Percentiles rank a stretch among this genome's conserved stretches.
Conservation (phyloP, 2,888 invertebrate species). For the Aricia artaxerxes region DNA sequence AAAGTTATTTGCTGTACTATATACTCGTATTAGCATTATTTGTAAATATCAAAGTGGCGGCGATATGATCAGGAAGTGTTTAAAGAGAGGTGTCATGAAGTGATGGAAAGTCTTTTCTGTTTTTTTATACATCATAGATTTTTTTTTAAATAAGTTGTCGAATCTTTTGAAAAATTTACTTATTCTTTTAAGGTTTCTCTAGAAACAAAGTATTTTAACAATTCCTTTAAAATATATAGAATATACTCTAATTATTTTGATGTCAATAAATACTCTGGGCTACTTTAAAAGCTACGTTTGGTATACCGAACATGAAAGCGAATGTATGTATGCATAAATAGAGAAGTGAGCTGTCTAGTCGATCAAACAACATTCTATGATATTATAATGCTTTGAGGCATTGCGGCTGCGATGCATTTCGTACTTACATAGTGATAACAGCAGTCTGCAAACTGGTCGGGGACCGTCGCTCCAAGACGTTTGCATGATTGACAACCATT, state of each 20-base stretch:
- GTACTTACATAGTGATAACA: slow-evolving; percentile 71
- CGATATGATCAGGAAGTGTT: slow-evolving; percentile 11
- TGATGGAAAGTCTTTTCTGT: not conserved
- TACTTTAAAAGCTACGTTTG: slow-evolving; percentile 24
- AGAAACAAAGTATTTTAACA: not conserved
- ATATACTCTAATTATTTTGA: not conserved
- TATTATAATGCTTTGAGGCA: slow-evolving; percentile 65
- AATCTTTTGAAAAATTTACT: not conserved
- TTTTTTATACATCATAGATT: not conserved
- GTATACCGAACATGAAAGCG: slow-evolving; percentile 53
- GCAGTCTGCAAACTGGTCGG: slow-evolving; percentile 69
- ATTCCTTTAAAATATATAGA: not conserved
- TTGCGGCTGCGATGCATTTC: slow-evolving; percentile 68
- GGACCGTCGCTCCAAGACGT: slow-evolving; percentile 67
- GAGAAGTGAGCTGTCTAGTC: slow-evolving; percentile 62
- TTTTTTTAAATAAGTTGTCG: not conserved
- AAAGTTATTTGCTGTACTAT: slow-evolving; percentile 73
- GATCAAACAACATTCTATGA: slow-evolving; percentile 66
- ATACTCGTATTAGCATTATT: slow-evolving; percentile 56
- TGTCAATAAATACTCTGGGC: not conserved
- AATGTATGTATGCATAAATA: slow-evolving; percentile 66
- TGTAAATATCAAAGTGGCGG: slow-evolving; percentile 54
- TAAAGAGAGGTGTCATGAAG: not conserved
- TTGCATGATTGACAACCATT: slow-evolving; percentile 80
- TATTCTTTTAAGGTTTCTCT: not conserved